These are phyloP conservation scores for Aricia artaxerxes DNA, from an alignment of 2,888 invertebrate species.

Conservation along the genomic window DNA sequence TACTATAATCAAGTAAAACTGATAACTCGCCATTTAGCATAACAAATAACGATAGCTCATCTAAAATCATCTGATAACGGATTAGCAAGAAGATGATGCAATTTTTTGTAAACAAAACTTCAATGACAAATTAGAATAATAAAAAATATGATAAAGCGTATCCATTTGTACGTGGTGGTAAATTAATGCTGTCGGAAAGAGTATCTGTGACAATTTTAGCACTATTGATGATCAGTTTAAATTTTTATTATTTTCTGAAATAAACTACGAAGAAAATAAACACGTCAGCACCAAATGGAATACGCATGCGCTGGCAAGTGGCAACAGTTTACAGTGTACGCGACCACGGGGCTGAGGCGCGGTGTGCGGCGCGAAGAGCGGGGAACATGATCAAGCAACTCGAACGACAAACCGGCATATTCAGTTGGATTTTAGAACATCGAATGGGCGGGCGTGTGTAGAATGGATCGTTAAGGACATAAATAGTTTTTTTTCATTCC, in stretches of 20 bases:
- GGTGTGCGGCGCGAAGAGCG: conserved; percentile 49
- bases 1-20: background rate
- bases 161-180: background rate
- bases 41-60: background rate
- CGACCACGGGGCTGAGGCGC: conserved; percentile 46
- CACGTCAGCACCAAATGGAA: conserved; percentile 67
- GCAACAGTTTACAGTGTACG: conserved; percentile 45
- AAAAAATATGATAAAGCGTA: background rate
- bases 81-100: conserved; percentile 12
- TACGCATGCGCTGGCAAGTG: conserved; percentile 66
- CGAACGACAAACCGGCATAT: conserved; percentile 50
- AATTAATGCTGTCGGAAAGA: background rate
- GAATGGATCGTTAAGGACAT: conserved; percentile 79
- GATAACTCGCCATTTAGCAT: background rate
- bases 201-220: background rate
- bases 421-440: conserved; percentile 80
- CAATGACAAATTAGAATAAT: background rate
- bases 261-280: conserved; percentile 72
- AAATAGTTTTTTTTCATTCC: conserved; percentile 82
- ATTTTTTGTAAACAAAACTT: conserved; percentile 1
- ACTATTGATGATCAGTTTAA: background rate
- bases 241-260: conserved; percentile 50
- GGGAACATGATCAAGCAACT: conserved; percentile 44
- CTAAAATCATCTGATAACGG: background rate
- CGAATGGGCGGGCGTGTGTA: conserved; percentile 79